These are phyloP conservation scores for Marronus borbonicus DNA, from an alignment of 2,888 invertebrate genomes.

Conservation along the genomic window DNA sequence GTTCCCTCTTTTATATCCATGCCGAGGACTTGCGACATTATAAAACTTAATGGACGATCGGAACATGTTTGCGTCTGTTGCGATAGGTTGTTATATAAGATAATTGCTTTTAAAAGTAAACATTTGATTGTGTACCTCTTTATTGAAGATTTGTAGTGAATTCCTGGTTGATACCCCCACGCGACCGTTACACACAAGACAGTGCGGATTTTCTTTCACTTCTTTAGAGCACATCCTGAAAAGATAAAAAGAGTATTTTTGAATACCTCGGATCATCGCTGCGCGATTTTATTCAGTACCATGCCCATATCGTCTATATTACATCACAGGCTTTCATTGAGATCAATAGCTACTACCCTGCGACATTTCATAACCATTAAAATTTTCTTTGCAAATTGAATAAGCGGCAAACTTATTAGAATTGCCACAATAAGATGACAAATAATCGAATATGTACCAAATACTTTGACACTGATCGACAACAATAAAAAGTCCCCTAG, in stretches of 20 bases:
- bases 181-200: constrained; percentile 77
- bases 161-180: constrained; percentile 73
- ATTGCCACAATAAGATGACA: constrained; percentile 41
- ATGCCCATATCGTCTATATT: constrained; percentile 35
- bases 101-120: too few species aligned
- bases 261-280: neutral
- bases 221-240: constrained; percentile 63
- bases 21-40: constrained; percentile 71
- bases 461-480: constrained; percentile 52
- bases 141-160: constrained; percentile 73
- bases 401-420: neutral
- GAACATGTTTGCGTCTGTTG: constrained; percentile 62
- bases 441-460: constrained; percentile 26
- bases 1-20: constrained; percentile 71
- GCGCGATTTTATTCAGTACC: constrained; percentile 23
- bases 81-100: constrained; percentile 35
- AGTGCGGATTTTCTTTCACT: constrained; percentile 67
- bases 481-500: constrained; percentile 63
- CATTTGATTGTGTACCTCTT: constrained; percentile 61
- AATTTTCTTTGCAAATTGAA: too few species aligned
- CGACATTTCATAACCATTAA: neutral
- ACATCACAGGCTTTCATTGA: constrained; percentile 38
- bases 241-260: constrained; percentile 51
- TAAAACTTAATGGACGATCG: constrained; percentile 63
- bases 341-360: constrained; percentile 20